Conservation (phyloP, 2,797 vertebrate genomes). For the Galaxias olidus region DNA sequence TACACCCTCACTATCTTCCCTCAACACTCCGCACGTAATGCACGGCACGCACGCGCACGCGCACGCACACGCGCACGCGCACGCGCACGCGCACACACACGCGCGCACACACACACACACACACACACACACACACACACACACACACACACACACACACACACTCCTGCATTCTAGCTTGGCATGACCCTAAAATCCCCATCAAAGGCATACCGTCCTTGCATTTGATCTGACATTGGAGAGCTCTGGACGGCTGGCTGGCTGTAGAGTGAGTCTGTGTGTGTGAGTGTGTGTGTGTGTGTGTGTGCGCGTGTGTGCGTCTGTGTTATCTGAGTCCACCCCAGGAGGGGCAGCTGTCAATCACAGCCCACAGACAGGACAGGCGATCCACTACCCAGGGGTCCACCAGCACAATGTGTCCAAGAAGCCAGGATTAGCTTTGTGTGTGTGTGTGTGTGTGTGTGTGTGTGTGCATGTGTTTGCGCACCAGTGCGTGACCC, state of each 20-base stretch:
- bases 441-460: conserved; percentile 32
- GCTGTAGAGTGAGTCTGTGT: conserved; percentile 46
- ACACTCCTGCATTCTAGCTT: conserved; percentile 20
- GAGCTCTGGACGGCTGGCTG: conserved; percentile 27
- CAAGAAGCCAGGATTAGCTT: conserved; percentile 50
- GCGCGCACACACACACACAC: conserved; percentile 3
- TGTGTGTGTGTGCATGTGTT: conserved; percentile 12
- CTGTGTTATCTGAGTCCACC: conserved; percentile 1
- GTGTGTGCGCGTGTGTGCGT: conserved; percentile 8
- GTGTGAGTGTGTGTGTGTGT: conserved; percentile 14
- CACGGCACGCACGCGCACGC: no score
- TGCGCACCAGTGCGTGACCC: background rate
- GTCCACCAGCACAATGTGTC: conserved; percentile 67
- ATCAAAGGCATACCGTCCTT: conserved; percentile 48
- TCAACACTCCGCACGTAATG: no score
- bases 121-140: conserved; percentile 1
- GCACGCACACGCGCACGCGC: background rate
- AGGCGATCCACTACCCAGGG: conserved; percentile 55
- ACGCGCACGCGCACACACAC: background rate
- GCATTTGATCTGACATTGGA: no score
- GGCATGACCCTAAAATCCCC: conserved; percentile 50
- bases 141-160: background rate
- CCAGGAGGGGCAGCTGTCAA: conserved; percentile 61
- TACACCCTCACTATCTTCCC: no score
- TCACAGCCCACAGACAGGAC: conserved; percentile 36